Percentiles rank a stretch among this genome's conserved stretches.
These are phyloP conservation scores for Daubentonia madagascariensis DNA, from an alignment of 2,113 vertebrate genomes.

Conservation along the genomic window DNA sequence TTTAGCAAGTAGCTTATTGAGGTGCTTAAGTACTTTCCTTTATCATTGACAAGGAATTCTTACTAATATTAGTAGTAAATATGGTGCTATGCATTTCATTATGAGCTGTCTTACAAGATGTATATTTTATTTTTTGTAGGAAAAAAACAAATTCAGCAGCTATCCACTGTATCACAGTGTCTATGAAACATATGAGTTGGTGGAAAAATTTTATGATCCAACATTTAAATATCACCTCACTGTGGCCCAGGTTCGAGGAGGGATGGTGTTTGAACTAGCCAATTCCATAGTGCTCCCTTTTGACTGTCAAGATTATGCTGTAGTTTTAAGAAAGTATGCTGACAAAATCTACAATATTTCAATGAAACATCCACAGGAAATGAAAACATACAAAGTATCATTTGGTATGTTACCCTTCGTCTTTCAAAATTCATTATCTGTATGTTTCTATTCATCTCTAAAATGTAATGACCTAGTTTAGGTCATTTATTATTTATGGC, in stretches of 20 bases:
- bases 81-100: background rate
- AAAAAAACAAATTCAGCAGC: conserved; percentile 88
- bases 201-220: conserved; percentile 94
- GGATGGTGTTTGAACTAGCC: conserved; percentile 90
- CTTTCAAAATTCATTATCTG: background rate
- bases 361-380: conserved; percentile 80
- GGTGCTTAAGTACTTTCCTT: background rate
- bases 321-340: conserved; percentile 86
- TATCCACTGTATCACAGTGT: conserved; percentile 97
- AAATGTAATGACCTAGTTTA: background rate
- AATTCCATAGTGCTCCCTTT: conserved; percentile 90
- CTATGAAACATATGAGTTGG: conserved; percentile 95
- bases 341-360: conserved; percentile 86
- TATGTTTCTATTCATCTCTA: background rate
- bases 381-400: conserved; percentile 84
- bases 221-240: conserved; percentile 90
- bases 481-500: background rate
- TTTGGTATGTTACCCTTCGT: conserved; percentile 86
- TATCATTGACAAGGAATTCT: background rate
- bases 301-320: conserved; percentile 89
- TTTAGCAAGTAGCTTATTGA: background rate
- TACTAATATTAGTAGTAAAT: background rate
- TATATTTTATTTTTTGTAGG: conserved; percentile 79
- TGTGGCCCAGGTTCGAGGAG: conserved; percentile 92
- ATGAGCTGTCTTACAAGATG: background rate